Evolutionary conservation across 2,797 vertebrate species (phyloP).

Genomic region (Pangasius djambal): DNA sequence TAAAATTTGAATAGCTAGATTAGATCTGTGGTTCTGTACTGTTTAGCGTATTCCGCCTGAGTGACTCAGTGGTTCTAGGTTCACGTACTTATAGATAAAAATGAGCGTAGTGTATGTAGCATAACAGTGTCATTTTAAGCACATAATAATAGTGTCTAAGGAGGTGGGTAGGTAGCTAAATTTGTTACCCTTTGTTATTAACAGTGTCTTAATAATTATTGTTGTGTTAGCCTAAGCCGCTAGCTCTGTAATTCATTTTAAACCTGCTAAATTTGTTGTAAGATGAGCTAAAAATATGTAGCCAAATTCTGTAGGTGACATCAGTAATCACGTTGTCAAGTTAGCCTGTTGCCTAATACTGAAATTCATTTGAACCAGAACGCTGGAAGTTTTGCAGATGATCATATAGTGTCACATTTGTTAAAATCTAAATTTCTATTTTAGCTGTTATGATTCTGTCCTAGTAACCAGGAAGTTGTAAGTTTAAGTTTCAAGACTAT

Average conservation of each 20-base stretch:
- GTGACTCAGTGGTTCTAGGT: not conserved
- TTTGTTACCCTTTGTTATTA: not conserved
- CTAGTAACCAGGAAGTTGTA: not conserved
- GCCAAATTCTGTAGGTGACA: not conserved
- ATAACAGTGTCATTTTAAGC: not conserved
- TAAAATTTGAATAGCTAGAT: not conserved
- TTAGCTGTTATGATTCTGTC: not conserved
- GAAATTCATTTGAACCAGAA: not conserved
- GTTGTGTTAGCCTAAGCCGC: not conserved
- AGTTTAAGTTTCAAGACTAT: too few species aligned
- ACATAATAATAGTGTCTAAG: not conserved
- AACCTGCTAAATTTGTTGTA: not conserved
- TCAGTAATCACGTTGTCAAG: not conserved
- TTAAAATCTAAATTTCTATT: not conserved
- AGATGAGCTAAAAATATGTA: not conserved
- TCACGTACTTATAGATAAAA: not conserved
- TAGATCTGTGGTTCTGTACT: not conserved
- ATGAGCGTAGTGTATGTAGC: not conserved
- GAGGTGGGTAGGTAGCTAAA: not conserved
- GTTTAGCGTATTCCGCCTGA: too few species aligned
- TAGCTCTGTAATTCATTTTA: not conserved
- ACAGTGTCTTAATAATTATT: not conserved
- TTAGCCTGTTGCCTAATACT: not conserved
- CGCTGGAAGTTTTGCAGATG: not conserved
- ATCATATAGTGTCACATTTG: not conserved